Percentiles rank a stretch among this genome's conserved stretches.
Evolutionary conservation across 2,113 vertebrate species (phyloP).

Genomic region (Paratilapia polleni): DNA sequence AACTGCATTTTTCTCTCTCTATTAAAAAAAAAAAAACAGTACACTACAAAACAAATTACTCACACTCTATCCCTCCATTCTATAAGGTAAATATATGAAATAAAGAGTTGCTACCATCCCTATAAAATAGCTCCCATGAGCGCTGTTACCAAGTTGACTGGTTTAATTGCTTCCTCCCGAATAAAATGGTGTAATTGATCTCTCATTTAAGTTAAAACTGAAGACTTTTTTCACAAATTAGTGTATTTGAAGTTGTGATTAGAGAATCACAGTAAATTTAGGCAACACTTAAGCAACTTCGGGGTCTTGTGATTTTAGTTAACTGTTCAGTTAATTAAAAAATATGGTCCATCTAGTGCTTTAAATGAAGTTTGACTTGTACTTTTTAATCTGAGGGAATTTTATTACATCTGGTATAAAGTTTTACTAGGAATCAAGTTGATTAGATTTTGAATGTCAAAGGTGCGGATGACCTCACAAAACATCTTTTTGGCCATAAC

Average conservation of each 20-base stretch:
- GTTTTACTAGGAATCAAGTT: too few species aligned
- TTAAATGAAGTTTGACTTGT: not conserved
- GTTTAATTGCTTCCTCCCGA: not conserved
- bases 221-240: too few species aligned
- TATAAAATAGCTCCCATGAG: not conserved
- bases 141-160: not conserved
- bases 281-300: not conserved
- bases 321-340: not conserved
- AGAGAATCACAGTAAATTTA: not conserved
- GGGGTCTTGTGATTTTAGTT: not conserved
- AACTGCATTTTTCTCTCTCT: not conserved
- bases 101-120: not conserved
- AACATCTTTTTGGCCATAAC: not conserved
- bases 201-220: not conserved
- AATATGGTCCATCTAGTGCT: not conserved
- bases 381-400: not conserved
- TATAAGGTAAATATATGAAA: not conserved
- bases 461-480: too few species aligned
- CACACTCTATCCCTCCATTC: not conserved
- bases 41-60: not conserved
- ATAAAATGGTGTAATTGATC: not conserved
- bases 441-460: too few species aligned
- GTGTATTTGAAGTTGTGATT: not conserved
- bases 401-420: not conserved
- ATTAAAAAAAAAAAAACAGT: not conserved